A percentile compares a stretch with the other conserved stretches of the same genome.
Evolutionary conservation across 1,140 invertebrate species (phyloP).

Genomic region (Brachionus sp.): DNA sequence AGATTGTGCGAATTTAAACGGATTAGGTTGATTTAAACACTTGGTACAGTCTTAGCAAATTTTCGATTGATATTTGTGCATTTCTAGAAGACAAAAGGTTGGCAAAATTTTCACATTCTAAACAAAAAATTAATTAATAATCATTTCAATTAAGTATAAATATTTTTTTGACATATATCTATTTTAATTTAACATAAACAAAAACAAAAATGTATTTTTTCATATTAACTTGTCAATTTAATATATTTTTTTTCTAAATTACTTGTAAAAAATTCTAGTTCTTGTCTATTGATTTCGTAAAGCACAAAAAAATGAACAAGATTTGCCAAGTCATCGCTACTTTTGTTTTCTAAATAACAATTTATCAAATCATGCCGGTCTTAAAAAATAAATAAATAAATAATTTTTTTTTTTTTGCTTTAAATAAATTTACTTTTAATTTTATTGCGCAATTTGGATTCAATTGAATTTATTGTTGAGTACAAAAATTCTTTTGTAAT

Average conservation of each 20-base stretch:
- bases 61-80: not conserved
- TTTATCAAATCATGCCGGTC: slow-evolving; percentile 27
- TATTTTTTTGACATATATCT: too few relatives aligned
- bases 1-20: not conserved
- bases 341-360: slow-evolving; percentile 7
- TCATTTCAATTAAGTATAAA: not conserved
- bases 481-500: slow-evolving; percentile 37
- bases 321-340: not conserved
- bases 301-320: slow-evolving; percentile 15
- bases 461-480: slow-evolving; percentile 10
- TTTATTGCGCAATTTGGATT: not conserved
- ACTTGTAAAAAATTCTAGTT: slow-evolving; percentile 39
- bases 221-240: too few relatives aligned
- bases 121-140: not conserved
- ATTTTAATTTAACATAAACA: too few relatives aligned
- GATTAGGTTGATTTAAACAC: slow-evolving; percentile 26
- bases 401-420: too few relatives aligned
- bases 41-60: slow-evolving; percentile 24
- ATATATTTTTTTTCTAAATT: not conserved
- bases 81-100: not conserved
- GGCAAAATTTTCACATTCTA: slow-evolving; percentile 23
- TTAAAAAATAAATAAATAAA: not conserved
- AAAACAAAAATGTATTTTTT: too few relatives aligned
- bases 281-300: slow-evolving; percentile 3
- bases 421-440: slow-evolving; percentile 46